These are phyloP conservation scores for Acridotheres tristis DNA, from an alignment of 2,797 vertebrate genomes.

Conservation along the genomic window DNA sequence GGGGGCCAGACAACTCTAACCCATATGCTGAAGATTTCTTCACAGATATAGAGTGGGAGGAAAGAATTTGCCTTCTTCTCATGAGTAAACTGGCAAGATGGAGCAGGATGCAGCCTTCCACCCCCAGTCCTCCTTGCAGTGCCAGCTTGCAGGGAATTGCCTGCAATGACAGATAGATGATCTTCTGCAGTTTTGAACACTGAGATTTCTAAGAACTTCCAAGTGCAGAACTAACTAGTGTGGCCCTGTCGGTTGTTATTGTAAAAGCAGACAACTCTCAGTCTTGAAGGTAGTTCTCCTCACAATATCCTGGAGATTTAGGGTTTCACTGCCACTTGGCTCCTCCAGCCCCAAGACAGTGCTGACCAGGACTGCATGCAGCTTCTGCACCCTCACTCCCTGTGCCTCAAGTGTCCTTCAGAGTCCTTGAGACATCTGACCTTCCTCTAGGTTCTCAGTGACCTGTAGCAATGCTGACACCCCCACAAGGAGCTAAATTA, in stretches of 20 bases:
- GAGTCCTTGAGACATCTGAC: not conserved
- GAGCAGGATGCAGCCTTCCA: slow-evolving; percentile 5
- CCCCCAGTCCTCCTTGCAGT: not conserved
- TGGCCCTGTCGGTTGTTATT: not conserved
- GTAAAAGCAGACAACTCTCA: not conserved
- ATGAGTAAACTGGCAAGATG: not conserved
- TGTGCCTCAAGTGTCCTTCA: not conserved
- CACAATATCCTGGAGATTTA: not conserved
- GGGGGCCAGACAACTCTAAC: not conserved
- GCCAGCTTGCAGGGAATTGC: not conserved
- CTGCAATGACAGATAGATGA: not conserved
- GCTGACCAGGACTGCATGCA: not conserved
- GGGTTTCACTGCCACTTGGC: not conserved
- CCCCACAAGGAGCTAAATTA: not conserved
- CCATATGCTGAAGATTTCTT: not conserved
- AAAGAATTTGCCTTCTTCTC: not conserved
- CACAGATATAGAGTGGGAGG: slow-evolving; percentile 1
- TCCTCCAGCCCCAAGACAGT: not conserved
- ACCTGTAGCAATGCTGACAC: not conserved
- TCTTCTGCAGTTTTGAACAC: not conserved
- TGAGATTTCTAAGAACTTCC: not conserved
- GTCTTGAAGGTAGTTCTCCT: not conserved
- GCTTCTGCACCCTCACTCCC: not conserved
- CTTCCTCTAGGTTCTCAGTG: not conserved
- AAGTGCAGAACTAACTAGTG: not conserved